Base-by-base conservation (phyloP, 2,888 invertebrate species). In the Erynnis tages region DNA sequence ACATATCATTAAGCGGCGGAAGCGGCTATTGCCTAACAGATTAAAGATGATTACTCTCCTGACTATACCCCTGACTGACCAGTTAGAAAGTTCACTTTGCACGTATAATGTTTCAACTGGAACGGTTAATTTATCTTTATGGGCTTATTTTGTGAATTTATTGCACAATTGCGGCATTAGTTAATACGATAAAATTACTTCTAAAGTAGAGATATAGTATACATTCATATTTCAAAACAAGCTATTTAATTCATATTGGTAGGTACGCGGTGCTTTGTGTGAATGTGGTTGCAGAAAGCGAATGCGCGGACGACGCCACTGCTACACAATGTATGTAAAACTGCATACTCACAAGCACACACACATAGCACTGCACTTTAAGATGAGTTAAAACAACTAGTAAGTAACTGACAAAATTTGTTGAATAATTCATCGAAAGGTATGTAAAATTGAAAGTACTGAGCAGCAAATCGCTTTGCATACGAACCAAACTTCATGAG, bases 401-500 rank as follows among this genome's bases (percentile, higher is more conserved):
- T n/a, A n/a, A n/a, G n/a, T n/a, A n/a, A n/a, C n/a, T n/a, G n/a
- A n/a, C n/a, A n/a, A n/a, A n/a, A n/a, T n/a, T n/a, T n/a, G n/a
- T n/a, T n/a, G n/a, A n/a, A n/a, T n/a, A n/a, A n/a, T n/a, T n/a
- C n/a, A n/a, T n/a, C n/a, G n/a, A n/a, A n/a, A n/a, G n/a, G n/a
- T n/a, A n/a, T n/a, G n/a, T n/a, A n/a, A n/a, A n/a, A n/a, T n/a
- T n/a, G n/a, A n/a, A n/a, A n/a, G n/a, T n/a, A n/a, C n/a, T n/a
- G 1, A 34, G 25, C 14, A 21, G 8, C 41, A 47, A 46, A 10
- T 17, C 34, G 30, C 46, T 60, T 58, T 57, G 17, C 46, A 25
- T 40, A 60, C 62, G 58, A 63, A 63, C 63, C 58, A 63, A 62
- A 60, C 32, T 37, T 46, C 44, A 46, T 65, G 75, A 72, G 71